Evolutionary conservation across 1,140 invertebrate genomes (phyloP), one percentile per base, ranked within the genome.

Genomic region (Propsilocerus akamusi): DNA sequence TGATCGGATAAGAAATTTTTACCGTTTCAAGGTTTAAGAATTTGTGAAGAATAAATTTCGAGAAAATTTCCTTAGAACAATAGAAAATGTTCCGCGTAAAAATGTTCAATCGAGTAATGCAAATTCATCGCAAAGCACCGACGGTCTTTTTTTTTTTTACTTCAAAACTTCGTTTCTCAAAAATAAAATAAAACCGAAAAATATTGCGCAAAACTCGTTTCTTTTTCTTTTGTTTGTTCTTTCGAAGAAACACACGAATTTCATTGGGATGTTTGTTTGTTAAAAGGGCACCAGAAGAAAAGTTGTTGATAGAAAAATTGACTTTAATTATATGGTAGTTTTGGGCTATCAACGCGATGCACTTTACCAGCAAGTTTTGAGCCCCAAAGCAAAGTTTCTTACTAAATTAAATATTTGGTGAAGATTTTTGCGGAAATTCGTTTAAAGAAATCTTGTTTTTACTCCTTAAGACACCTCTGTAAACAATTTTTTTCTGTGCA

Each of bases 261-360:
- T n/a, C n/a, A n/a, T 17, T 41, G 34, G 22, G 22, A 14, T 41
- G 34, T 41, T 41, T 30, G 28, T 30, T 30, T 41, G 34, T 41
- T 41, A 41, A 41, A 41, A 20, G 14, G 22, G 14, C n/a, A n/a
- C n/a, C n/a, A n/a, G n/a, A n/a, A 41, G 34, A 41, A 41, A 41
- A 41, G 34, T 41, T 41, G 34, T 41, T 41, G 34, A 41, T 41
- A 41, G 34, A 41, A 41, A 41, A 41, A 41, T 41, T 41, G 22
- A 41, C 34, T 41, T 41, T 41, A 41, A 41, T 41, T 41, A 41
- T 41, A 41, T n/a, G 34, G 34, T 41, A 20, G 34, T 41, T 41
- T 41, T n/a, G n/a, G n/a, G n/a, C 34, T 41, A 41, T 41, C 34
- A 41, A 20, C 34, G 22, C 22, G 14, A n/a, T n/a, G n/a, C n/a